Base-by-base conservation (phyloP, 2,797 vertebrate genomes). In the Emys orbicularis region DNA sequence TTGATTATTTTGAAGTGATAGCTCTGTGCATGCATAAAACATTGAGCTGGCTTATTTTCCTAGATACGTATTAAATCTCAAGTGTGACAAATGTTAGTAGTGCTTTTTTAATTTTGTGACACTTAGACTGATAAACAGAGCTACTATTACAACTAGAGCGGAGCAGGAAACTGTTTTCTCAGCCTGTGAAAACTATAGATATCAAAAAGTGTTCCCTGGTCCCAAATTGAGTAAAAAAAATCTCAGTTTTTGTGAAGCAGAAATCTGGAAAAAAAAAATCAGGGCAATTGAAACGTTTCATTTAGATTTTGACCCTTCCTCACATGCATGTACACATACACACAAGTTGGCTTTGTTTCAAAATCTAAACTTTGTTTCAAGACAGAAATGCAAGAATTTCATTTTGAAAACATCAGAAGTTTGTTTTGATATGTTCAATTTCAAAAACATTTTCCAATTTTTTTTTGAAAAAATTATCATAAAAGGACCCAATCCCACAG, bases 1-100 rank as follows among this genome's bases (percentile, higher is more conserved):
- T 84, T 96, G 90, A 97, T 97, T 96, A 94, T 95, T 97, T 97
- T 96, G 91, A 97, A 95, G 85, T 89, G 1, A 2, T 52, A 86
- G 44, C 65, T 95, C 82, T 87, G 65, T 88, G 83, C 49, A 81
- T 29, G 49, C 53, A 29, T 59, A 87, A 83, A 86, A 81, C 0
- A 81, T 37, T n/a, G 84, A 80, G 31, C 52, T 72, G 61, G 4
- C 11, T 88, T 81, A 68, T 89, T 80, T 80, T 49, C 57, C 74
- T 44, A 94, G 90, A 90, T 49, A 54, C 3, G 3, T 37, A 91
- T 94, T 88, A 92, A 76, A 54, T 52, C 37, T 27, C 2, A 34
- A 77, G 18, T 59, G n/a, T 80, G 25, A 95, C 53, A 12, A 18
- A 86, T 3, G 59, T 8, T 1, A 34, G 13, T 31, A 6, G 0